A percentile compares a stretch with the other conserved stretches of the same genome.
These are phyloP conservation scores for Oreohelix idahoensis DNA, from an alignment of 1,140 invertebrate species.

Conservation along the genomic window DNA sequence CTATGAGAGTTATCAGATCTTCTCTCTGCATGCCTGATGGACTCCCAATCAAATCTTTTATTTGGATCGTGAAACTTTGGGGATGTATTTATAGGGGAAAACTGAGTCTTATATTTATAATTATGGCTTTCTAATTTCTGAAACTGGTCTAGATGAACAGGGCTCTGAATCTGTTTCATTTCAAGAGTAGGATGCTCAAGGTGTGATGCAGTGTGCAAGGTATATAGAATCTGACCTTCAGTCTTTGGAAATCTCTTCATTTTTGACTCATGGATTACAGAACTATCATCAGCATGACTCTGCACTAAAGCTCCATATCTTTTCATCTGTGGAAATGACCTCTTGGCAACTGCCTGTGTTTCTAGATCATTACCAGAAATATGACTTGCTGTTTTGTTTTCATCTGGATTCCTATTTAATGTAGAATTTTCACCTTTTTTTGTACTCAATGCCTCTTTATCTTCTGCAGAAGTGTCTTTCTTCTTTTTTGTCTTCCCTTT, in stretches of 20 bases:
- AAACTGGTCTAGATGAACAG: neutral
- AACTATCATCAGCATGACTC: neutral
- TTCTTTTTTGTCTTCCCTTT: no score
- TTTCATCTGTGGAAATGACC: neutral
- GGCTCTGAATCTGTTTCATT: neutral
- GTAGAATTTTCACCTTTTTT: no score
- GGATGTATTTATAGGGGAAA: no score
- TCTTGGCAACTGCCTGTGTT: neutral
- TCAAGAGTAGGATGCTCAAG: neutral
- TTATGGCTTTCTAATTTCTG: neutral
- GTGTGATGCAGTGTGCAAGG: neutral
- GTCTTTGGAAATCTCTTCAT: neutral
- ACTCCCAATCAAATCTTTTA: neutral
- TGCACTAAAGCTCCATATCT: neutral
- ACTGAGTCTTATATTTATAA: neutral
- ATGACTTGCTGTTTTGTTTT: neutral
- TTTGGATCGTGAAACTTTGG: no score
- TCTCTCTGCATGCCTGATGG: neutral
- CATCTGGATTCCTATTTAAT: neutral
- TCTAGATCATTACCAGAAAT: neutral
- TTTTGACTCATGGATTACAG: neutral
- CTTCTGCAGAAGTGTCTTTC: no score
- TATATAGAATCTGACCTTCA: neutral
- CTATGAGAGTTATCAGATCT: neutral
- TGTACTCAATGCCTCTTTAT: no score